Evolutionary conservation across 2,113 vertebrate species (phyloP), one percentile per base, ranked within the genome.

Genomic region (Potamarius usumacintae): DNA sequence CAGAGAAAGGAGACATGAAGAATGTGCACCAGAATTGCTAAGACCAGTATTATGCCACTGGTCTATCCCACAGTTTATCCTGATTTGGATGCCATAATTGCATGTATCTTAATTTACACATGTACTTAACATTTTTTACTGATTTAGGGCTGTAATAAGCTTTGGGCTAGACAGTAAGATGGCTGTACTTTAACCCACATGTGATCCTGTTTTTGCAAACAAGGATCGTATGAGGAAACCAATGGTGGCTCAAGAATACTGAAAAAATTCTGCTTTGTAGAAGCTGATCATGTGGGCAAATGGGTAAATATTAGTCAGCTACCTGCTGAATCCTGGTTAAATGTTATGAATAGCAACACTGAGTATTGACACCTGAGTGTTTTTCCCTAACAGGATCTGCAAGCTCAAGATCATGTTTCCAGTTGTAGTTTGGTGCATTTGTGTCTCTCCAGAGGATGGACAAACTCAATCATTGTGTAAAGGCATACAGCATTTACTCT

Each of bases 131-230:
- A 87, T 89, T 91, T 90, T 90, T 78, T 79, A 7, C 62, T 30
- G 65, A 69, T 69, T 30, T 14, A 69, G n/a, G n/a, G 11, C 30
- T 69, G 27, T 71, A 17, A 34, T 42, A 30, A 17, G 67, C 27
- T 34, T 17, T 67, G 63, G n/a, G 25, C 22, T 65, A 17, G 25
- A 7, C 63, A 67, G 25, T 42, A 72, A 72, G 42, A 22, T 9
- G 77, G 89, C 89, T 89, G 89, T 89, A 91, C 93, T 93, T 93
- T 92, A 86, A 34, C 62, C 88, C 90, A 83, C 94, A 94, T 95
- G 93, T 94, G 94, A 94, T 92, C 62, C 2, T 48, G 84, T 89
- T 85, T 52, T 48, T 77, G 87, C 85, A 87, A 83, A 84, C 60
- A 87, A 77, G 79, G 79, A 22, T 22, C 63, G 53, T 25, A 52